A percentile compares a stretch with the other conserved stretches of the same genome.
Conservation (phyloP, 2,888 invertebrate genomes). For the Cheilosia scutellata region DNA sequence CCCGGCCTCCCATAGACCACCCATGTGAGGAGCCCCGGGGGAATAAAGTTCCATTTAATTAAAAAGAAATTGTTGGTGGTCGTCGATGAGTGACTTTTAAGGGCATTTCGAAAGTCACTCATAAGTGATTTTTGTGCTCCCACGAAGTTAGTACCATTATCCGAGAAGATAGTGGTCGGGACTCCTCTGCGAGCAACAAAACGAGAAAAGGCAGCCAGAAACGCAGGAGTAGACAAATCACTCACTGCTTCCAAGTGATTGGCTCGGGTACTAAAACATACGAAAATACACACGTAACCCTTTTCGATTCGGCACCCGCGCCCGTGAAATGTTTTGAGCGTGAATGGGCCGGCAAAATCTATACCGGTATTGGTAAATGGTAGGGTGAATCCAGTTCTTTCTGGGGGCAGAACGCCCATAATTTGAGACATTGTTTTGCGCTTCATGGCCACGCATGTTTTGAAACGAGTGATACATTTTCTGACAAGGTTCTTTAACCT, state of each 20-base stretch:
- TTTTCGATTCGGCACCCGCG: constrained; percentile 34
- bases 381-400: constrained; percentile 36
- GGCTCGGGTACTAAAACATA: constrained; percentile 37
- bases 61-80: background rate
- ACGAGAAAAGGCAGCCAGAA: constrained; percentile 49
- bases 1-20: constrained; percentile 8
- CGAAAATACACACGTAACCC: constrained; percentile 45
- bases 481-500: constrained; percentile 21
- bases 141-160: constrained; percentile 42
- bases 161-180: constrained; percentile 12
- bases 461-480: background rate
- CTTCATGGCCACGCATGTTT: background rate
- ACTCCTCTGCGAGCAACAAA: constrained; percentile 58
- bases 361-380: constrained; percentile 5
- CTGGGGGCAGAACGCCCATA: constrained; percentile 49
- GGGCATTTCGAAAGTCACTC: background rate
- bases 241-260: constrained; percentile 50
- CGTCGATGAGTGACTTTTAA: too few relatives aligned
- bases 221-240: constrained; percentile 28
- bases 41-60: background rate
- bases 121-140: constrained; percentile 7
- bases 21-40: background rate
- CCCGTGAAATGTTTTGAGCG: constrained; percentile 22
- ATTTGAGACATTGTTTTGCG: constrained; percentile 23
- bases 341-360: constrained; percentile 66